Evolutionary conservation across 2,888 invertebrate species (phyloP).

Genomic region (Oconnorella tubifera): DNA sequence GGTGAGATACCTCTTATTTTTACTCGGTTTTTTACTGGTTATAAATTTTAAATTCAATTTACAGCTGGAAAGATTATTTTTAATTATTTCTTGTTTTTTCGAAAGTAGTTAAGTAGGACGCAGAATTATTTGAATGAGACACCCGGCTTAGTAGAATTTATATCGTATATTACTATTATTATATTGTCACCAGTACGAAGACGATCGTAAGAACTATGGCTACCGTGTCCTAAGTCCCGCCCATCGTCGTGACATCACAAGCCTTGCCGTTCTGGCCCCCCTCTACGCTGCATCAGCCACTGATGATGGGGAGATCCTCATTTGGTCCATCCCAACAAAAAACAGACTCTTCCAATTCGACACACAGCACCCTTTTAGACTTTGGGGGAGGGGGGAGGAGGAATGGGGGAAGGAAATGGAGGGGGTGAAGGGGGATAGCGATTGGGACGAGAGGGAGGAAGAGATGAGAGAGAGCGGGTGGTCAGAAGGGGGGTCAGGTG

Average conservation of each 20-base stretch:
- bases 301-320: slow-evolving; percentile 73
- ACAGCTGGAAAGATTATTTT: too few species aligned
- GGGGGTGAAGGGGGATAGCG: neutral
- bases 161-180: too few species aligned
- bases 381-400: neutral
- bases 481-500: neutral
- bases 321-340: slow-evolving; percentile 67
- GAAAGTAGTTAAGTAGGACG: too few species aligned
- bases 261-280: slow-evolving; percentile 61
- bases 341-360: neutral
- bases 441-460: too few species aligned
- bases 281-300: slow-evolving; percentile 61
- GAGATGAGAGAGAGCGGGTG: neutral
- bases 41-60: too few species aligned
- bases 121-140: too few species aligned
- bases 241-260: slow-evolving; percentile 73
- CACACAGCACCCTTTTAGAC: neutral
- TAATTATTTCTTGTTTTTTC: too few species aligned
- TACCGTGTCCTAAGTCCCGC: slow-evolving; percentile 39
- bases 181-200: slow-evolving; percentile 13
- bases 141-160: too few species aligned
- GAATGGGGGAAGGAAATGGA: neutral
- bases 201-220: slow-evolving; percentile 15
- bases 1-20: too few species aligned
- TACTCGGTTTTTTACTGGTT: too few species aligned